These are phyloP conservation scores for Lepidothrix coronata DNA, from an alignment of 2,113 vertebrate genomes.

Conservation along the genomic window DNA sequence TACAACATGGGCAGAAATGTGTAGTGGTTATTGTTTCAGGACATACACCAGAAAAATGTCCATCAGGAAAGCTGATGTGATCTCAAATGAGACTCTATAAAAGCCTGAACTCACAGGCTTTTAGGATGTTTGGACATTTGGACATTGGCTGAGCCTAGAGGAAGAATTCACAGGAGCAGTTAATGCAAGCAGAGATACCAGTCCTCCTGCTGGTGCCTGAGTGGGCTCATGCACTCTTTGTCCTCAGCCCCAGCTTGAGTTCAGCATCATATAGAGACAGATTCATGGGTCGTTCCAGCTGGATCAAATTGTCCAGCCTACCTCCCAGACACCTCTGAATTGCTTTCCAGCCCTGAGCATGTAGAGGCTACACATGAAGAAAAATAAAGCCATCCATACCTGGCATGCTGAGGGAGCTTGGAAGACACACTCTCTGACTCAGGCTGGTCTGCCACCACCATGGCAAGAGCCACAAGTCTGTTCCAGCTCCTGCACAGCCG, in stretches of 20 bases:
- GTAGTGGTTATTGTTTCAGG: neutral
- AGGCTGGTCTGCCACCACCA: neutral
- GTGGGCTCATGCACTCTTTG: neutral
- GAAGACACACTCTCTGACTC: neutral
- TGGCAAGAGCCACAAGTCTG: neutral
- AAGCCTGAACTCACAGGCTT: neutral
- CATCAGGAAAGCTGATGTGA: neutral
- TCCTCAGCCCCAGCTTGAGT: neutral
- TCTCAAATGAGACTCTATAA: neutral
- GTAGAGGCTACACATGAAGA: neutral
- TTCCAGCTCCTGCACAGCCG: neutral
- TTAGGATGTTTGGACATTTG: neutral
- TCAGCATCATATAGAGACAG: neutral
- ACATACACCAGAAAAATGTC: neutral
- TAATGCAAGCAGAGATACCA: neutral
- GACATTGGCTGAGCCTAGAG: neutral
- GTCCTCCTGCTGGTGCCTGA: neutral
- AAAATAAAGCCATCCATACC: neutral
- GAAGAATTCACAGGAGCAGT: neutral
- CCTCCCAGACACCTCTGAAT: neutral
- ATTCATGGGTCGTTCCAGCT: neutral
- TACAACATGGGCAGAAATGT: neutral
- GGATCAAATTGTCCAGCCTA: neutral
- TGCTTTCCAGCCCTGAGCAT: neutral
- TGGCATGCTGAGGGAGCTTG: neutral